phyloP scores from a whole-genome alignment of 2,888 invertebrate species.

The Dusona sp. region DNA sequence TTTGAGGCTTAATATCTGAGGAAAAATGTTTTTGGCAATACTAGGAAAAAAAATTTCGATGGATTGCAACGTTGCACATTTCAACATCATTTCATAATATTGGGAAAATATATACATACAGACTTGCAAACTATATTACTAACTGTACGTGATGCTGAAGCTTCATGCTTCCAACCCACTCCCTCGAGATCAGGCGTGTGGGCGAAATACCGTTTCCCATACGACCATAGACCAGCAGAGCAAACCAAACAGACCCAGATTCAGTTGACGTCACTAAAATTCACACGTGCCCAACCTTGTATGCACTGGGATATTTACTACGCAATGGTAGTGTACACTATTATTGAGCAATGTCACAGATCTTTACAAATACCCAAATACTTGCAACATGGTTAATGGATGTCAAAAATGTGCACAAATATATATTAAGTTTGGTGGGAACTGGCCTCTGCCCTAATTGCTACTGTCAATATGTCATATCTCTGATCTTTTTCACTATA shows the following conservation, averaged over 20 bases:
- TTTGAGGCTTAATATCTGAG: neutral
- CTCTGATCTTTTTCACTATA: neutral
- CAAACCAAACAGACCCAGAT: slow-evolving; percentile 21
- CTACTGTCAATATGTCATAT: neutral
- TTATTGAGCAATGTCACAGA: neutral
- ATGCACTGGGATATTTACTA: slow-evolving; percentile 7
- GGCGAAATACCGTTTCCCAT: slow-evolving; percentile 50
- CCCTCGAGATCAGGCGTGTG: slow-evolving; percentile 50
- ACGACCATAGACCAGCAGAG: slow-evolving; percentile 29
- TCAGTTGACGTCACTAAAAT: slow-evolving; percentile 26
- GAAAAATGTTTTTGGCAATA: neutral
- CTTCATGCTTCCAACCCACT: slow-evolving; percentile 21
- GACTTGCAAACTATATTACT: neutral
- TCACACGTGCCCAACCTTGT: slow-evolving; percentile 2
- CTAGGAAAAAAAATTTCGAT: neutral
- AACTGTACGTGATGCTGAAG: slow-evolving; percentile 52
- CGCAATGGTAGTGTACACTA: slow-evolving; percentile 8
- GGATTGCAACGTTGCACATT: neutral
- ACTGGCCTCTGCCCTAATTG: neutral
- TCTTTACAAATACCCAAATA: neutral
- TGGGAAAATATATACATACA: neutral
- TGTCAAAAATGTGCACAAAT: neutral
- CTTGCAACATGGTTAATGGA: neutral
- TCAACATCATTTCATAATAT: neutral
- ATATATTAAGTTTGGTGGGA: neutral